A percentile compares a stretch with the other conserved stretches of the same genome.
Evolutionary conservation across 2,888 invertebrate species (phyloP).

Genomic region (Hipparchia semele): DNA sequence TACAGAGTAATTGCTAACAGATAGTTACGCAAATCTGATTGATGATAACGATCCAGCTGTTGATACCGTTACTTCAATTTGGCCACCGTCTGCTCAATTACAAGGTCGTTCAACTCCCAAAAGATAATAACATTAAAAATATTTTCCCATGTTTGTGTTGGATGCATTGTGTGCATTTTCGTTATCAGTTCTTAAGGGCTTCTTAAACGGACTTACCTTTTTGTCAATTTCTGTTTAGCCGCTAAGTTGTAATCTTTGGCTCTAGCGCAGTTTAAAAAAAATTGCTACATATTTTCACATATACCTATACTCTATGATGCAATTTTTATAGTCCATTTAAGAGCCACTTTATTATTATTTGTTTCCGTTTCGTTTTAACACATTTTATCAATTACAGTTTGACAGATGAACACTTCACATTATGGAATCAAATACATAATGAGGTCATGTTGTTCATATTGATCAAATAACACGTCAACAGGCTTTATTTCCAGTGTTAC

Average conservation of each 20-base stretch:
- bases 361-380: slow-evolving; percentile 5
- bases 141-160: slow-evolving; percentile 47
- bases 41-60: slow-evolving; percentile 74
- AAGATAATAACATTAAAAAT: slow-evolving; percentile 35
- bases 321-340: neutral
- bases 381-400: slow-evolving; percentile 26
- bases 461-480: slow-evolving; percentile 24
- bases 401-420: slow-evolving; percentile 56
- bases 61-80: slow-evolving; percentile 78
- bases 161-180: slow-evolving; percentile 11
- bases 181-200: neutral
- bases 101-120: slow-evolving; percentile 65
- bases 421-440: slow-evolving; percentile 55
- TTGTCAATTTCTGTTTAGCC: neutral
- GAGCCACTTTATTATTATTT: neutral
- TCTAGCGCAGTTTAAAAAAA: neutral
- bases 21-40: slow-evolving; percentile 81
- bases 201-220: neutral
- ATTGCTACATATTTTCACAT: neutral
- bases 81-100: slow-evolving; percentile 70
- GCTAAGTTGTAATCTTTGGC: neutral
- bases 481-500: slow-evolving; percentile 19
- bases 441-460: slow-evolving; percentile 49
- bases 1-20: slow-evolving; percentile 72
- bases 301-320: neutral